phyloP scores from a whole-genome alignment of 2,888 invertebrate genomes.

The Eilema sororculum region DNA sequence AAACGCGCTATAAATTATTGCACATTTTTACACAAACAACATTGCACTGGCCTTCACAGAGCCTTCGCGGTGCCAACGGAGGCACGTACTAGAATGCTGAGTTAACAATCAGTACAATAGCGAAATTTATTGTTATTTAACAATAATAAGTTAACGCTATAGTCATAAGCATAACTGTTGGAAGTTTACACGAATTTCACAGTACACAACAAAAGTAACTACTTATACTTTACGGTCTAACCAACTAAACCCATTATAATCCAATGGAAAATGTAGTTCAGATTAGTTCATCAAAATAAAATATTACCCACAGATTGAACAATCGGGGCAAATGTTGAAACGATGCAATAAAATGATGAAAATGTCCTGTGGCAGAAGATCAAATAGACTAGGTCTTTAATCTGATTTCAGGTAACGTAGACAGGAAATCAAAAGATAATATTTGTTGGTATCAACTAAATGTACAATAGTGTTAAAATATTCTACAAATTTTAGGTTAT shows the following conservation, averaged over 20 bases:
- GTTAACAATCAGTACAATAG: conserved; percentile 4
- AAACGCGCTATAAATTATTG: conserved; percentile 27
- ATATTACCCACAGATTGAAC: no score
- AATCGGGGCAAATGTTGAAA: no score
- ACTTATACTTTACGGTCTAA: neutral
- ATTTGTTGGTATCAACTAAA: no score
- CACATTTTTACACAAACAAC: conserved; percentile 31
- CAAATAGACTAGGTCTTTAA: no score
- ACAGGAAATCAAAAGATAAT: no score
- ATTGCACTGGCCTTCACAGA: conserved; percentile 36
- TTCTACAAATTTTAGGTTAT: no score
- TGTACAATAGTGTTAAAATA: no score
- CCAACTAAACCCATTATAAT: neutral
- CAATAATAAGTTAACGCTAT: neutral
- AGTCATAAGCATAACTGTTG: neutral
- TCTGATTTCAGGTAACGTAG: no score
- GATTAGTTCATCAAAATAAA: no score
- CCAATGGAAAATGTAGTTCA: neutral
- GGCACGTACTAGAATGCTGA: conserved; percentile 36
- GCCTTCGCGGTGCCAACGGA: conserved; percentile 33
- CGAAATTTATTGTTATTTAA: conserved; percentile 1
- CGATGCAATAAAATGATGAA: no score
- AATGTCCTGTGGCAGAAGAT: no score
- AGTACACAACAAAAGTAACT: neutral
- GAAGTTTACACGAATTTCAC: neutral